Evolutionary conservation across 2,113 vertebrate species (phyloP).

Genomic region (Leptobrachium ailaonicum): DNA sequence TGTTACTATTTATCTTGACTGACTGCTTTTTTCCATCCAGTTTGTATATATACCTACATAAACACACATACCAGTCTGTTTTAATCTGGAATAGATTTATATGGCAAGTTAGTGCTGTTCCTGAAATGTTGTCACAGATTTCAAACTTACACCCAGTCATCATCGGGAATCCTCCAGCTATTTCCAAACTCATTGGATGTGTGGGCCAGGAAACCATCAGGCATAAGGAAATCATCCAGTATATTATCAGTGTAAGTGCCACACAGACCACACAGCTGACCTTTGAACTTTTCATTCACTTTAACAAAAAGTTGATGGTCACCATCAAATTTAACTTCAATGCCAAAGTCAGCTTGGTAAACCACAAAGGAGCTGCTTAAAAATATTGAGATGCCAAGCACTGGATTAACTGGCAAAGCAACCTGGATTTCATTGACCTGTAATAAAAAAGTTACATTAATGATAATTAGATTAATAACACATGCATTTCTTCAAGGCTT

Average conservation of each 20-base stretch:
- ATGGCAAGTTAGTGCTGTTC: background rate
- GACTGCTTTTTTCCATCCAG: too few relatives aligned
- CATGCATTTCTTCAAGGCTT: too few relatives aligned
- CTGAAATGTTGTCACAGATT: background rate
- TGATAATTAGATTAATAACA: too few relatives aligned
- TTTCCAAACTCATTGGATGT: slow-evolving; percentile 70
- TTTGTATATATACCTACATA: too few relatives aligned
- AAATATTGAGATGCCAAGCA: slow-evolving; percentile 56
- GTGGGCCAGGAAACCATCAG: slow-evolving; percentile 63
- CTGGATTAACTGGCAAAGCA: slow-evolving; percentile 63
- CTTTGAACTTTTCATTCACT: slow-evolving; percentile 71
- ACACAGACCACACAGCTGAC: slow-evolving; percentile 71
- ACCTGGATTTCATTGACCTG: slow-evolving; percentile 20
- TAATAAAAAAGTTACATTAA: background rate
- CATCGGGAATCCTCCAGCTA: slow-evolving; percentile 66
- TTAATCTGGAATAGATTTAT: background rate
- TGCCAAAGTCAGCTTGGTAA: slow-evolving; percentile 62
- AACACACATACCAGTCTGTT: background rate
- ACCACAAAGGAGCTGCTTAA: slow-evolving; percentile 50
- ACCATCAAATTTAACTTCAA: slow-evolving; percentile 65
- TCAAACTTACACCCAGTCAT: slow-evolving; percentile 60
- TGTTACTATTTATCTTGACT: too few relatives aligned
- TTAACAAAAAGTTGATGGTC: slow-evolving; percentile 68
- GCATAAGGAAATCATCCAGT: slow-evolving; percentile 68
- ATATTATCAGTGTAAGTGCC: slow-evolving; percentile 70